Evolutionary conservation across 2,797 vertebrate genomes (phyloP).

Genomic region (Saxicola maurus): DNA sequence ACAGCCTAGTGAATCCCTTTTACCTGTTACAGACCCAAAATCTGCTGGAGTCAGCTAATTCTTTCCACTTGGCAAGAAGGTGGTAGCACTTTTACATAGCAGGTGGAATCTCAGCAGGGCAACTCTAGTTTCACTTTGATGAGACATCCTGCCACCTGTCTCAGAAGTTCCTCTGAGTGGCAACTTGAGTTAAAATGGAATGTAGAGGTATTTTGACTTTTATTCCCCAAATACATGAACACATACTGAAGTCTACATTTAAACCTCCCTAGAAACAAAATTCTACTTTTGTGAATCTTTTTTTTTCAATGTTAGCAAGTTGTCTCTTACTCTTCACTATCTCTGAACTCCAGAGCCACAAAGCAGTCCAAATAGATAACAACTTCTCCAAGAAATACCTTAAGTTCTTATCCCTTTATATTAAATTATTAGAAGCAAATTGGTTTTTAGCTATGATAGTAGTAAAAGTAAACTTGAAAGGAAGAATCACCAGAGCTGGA

Average conservation of each 20-base stretch:
- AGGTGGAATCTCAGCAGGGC: slow-evolving; percentile 34
- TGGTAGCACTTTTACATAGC: neutral
- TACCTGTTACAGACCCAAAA: neutral
- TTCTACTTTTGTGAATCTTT: neutral
- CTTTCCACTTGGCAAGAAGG: neutral
- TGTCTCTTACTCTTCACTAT: neutral
- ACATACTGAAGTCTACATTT: neutral
- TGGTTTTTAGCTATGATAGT: neutral
- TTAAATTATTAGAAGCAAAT: neutral
- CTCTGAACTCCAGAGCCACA: neutral
- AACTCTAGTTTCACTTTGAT: neutral
- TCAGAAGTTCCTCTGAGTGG: neutral
- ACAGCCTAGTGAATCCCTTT: neutral
- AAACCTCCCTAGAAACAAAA: neutral
- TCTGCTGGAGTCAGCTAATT: neutral
- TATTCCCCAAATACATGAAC: neutral
- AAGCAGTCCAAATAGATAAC: neutral
- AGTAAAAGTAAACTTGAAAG: neutral
- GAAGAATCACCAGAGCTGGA: neutral
- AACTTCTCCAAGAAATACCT: neutral
- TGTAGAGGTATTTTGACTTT: neutral
- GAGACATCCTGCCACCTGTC: slow-evolving; percentile 12
- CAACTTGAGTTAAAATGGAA: neutral
- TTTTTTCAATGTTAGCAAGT: neutral
- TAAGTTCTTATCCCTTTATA: neutral